Conservation (phyloP, 2,888 invertebrate genomes). For the Merodon equestris region DNA sequence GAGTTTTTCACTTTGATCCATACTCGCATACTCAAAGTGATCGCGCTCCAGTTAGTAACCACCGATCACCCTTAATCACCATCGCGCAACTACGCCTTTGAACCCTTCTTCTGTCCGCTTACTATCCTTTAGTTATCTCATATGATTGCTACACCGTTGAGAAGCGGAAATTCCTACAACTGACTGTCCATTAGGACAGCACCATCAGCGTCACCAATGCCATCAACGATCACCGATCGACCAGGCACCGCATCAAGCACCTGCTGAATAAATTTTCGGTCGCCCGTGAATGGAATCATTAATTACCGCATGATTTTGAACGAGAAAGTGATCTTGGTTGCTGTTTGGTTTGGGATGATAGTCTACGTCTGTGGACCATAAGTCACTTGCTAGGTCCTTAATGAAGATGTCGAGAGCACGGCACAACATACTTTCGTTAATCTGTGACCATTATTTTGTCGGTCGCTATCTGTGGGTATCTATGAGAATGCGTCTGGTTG, state of each 20-base stretch:
- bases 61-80: conserved; percentile 55
- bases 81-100: conserved; percentile 41
- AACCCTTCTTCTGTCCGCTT: conserved; percentile 57
- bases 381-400: conserved; percentile 56
- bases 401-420: conserved; percentile 67
- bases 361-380: conserved; percentile 38
- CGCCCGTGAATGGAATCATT: conserved; percentile 64
- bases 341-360: not conserved
- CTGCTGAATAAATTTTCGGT: conserved; percentile 66
- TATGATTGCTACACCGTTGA: too few species aligned
- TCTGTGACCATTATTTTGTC: conserved; percentile 64
- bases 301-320: conserved; percentile 67
- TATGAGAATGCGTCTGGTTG: conserved; percentile 53
- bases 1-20: conserved; percentile 37
- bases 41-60: conserved; percentile 48
- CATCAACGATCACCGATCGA: not conserved
- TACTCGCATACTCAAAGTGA: conserved; percentile 42
- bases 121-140: not conserved
- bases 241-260: conserved; percentile 32
- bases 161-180: conserved; percentile 25
- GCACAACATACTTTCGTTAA: conserved; percentile 60
- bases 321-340: conserved; percentile 61
- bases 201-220: not conserved
- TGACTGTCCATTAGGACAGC: conserved; percentile 27
- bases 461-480: conserved; percentile 53